A percentile compares a stretch with the other conserved stretches of the same genome.
Evolutionary conservation across 2,113 vertebrate genomes (phyloP).

Genomic region (Paramormyrops kingsleyae): DNA sequence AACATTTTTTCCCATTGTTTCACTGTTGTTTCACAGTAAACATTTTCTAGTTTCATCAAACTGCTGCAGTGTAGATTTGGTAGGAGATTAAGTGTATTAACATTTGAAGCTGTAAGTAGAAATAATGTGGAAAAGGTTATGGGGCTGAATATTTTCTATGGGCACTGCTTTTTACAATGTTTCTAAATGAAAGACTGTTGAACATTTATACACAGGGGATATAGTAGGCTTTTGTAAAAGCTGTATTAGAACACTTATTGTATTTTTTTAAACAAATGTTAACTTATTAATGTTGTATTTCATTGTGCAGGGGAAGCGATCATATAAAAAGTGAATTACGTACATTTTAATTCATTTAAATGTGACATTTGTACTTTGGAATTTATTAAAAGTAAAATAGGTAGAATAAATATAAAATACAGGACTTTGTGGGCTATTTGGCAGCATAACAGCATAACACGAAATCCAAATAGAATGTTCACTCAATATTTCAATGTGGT

Average conservation of each 20-base stretch:
- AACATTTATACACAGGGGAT: conserved; percentile 5
- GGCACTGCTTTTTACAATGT: background rate
- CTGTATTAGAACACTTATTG: background rate
- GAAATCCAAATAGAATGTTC: background rate
- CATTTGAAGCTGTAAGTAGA: background rate
- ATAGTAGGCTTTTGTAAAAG: background rate
- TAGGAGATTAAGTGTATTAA: background rate
- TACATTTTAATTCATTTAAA: background rate
- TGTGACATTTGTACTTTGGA: conserved; percentile 5
- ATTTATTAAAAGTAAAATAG: background rate
- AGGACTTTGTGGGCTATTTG: background rate
- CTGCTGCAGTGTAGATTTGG: background rate
- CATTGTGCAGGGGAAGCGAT: background rate
- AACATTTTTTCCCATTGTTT: background rate
- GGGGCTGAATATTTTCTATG: conserved; percentile 2
- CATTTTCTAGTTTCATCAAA: background rate
- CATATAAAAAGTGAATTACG: background rate
- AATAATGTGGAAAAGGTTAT: background rate
- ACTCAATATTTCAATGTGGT: background rate
- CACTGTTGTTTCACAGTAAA: background rate
- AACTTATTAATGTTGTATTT: conserved; percentile 7
- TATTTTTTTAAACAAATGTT: conserved; percentile 7
- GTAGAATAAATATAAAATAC: background rate
- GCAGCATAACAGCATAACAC: background rate
- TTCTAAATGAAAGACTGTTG: conserved; percentile 6